Percentiles rank a stretch among this genome's conserved stretches.
Conservation (phyloP, 2,797 vertebrate genomes). For the Argyrosomus regius region DNA sequence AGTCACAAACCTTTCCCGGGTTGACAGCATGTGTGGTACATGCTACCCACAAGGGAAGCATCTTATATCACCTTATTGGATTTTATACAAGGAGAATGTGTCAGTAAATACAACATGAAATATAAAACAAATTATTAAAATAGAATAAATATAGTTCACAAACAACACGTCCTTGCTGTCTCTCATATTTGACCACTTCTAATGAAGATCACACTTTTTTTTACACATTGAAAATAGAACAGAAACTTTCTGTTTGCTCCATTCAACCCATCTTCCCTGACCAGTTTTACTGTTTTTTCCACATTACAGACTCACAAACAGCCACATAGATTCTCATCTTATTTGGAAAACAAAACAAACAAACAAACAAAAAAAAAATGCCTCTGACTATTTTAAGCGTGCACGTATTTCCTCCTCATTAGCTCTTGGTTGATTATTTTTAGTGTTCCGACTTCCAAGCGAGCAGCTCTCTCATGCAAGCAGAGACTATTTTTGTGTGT, state of each 20-base stretch:
- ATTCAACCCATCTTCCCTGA: slow-evolving; percentile 20
- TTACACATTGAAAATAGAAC: slow-evolving; percentile 4
- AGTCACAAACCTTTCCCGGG: background rate
- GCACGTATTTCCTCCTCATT: slow-evolving; percentile 67
- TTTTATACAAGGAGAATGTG: background rate
- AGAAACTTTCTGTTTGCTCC: slow-evolving; percentile 34
- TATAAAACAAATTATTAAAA: background rate
- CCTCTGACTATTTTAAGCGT: slow-evolving; percentile 63
- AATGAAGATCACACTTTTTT: background rate
- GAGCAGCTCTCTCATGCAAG: slow-evolving; percentile 28
- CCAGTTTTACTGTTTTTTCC: slow-evolving; percentile 32
- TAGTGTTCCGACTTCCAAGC: slow-evolving; percentile 31
- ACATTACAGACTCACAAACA: slow-evolving; percentile 33
- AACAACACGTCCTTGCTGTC: background rate
- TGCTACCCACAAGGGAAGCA: background rate
- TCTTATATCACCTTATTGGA: background rate
- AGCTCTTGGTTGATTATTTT: slow-evolving; percentile 61
- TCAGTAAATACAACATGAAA: background rate
- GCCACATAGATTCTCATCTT: slow-evolving; percentile 15
- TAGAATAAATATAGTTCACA: background rate
- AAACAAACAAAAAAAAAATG: slow-evolving; percentile 16
- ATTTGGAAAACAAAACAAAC: slow-evolving; percentile 62
- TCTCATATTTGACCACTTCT: background rate
- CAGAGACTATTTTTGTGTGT: background rate
- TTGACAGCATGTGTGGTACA: background rate